Evolutionary conservation across 2,113 vertebrate genomes (phyloP).

Genomic region (Peucedramus taeniatus): DNA sequence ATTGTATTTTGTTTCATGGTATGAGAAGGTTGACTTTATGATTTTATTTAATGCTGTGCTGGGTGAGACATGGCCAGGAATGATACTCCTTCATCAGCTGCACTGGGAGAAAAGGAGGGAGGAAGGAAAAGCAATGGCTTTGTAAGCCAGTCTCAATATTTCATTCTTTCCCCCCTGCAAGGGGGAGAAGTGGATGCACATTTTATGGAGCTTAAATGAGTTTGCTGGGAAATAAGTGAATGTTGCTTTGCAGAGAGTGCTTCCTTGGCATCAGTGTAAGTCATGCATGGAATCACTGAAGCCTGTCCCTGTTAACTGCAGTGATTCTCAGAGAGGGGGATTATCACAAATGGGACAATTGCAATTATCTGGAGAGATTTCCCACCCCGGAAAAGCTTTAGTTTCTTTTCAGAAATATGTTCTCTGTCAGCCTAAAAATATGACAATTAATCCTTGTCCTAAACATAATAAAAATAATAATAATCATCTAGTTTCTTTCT

Average conservation of each 20-base stretch:
- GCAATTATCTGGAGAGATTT: not conserved
- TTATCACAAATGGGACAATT: not conserved
- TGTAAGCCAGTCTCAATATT: not conserved
- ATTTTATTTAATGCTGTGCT: not conserved
- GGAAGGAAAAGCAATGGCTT: not conserved
- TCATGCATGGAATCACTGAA: not conserved
- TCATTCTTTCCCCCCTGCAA: not conserved
- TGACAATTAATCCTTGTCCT: not conserved
- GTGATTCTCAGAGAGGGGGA: not conserved
- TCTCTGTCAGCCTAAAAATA: not conserved
- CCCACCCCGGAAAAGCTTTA: accelerated
- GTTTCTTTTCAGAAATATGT: not conserved
- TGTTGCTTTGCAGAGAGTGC: not conserved
- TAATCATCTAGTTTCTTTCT: not conserved
- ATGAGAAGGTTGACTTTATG: not conserved
- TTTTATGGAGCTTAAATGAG: not conserved
- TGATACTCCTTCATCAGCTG: not conserved
- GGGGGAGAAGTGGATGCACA: not conserved
- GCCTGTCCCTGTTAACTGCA: not conserved
- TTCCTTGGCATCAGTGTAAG: not conserved
- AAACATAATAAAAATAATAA: not conserved
- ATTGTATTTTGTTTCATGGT: not conserved
- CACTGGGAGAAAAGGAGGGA: not conserved
- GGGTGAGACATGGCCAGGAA: not conserved
- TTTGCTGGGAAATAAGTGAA: conserved; percentile 3